phyloP scores from a whole-genome alignment of 2,797 vertebrate species.

The Podarcis siculus region DNA sequence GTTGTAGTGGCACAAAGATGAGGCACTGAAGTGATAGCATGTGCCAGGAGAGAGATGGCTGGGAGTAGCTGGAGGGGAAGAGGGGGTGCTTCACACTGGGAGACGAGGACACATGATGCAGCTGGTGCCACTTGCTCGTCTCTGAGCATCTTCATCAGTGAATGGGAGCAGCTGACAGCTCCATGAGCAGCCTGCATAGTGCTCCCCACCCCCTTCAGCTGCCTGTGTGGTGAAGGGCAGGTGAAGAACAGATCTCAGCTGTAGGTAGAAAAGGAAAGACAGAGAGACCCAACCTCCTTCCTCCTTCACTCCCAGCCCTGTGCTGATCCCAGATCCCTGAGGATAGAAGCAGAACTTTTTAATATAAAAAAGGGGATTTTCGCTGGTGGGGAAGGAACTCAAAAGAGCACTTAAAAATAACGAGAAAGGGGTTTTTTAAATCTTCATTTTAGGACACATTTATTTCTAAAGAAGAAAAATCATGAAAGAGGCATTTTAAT shows the following conservation, averaged over 20 bases:
- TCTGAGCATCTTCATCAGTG: constrained; percentile 15
- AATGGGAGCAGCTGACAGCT: constrained; percentile 22
- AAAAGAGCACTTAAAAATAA: no score
- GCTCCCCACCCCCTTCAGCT: background rate
- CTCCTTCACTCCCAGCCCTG: no score
- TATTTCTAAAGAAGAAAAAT: no score
- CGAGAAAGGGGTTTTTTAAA: no score
- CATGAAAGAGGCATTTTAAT: no score
- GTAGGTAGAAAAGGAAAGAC: background rate
- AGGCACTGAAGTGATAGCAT: background rate
- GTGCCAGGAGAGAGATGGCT: background rate
- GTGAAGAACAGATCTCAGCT: constrained; percentile 10
- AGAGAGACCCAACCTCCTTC: background rate
- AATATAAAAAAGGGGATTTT: no score
- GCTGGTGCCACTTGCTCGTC: constrained; percentile 23
- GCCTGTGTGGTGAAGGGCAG: constrained; percentile 7
- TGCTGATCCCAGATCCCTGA: no score
- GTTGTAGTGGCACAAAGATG: background rate
- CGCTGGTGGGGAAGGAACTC: no score
- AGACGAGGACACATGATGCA: background rate
- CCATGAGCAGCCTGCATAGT: background rate
- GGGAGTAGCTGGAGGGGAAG: background rate
- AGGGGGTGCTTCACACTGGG: background rate
- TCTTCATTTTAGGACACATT: no score
- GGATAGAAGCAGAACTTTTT: no score